Conservation (phyloP, 2,888 invertebrate species). For the Dione juno region DNA sequence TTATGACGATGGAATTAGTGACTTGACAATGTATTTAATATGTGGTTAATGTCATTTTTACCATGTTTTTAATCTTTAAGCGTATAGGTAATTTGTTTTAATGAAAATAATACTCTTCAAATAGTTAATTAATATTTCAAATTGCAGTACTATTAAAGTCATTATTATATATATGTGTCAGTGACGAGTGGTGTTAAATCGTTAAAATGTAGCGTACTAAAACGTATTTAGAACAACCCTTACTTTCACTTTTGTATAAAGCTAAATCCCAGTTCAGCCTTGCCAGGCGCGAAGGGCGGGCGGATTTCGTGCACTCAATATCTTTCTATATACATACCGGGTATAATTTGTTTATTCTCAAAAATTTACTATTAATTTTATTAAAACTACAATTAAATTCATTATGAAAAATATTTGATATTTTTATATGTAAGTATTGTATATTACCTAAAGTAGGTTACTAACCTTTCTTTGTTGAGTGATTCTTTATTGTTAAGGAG, state of each 20-base stretch:
- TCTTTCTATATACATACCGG: background rate
- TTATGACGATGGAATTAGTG: too few species aligned
- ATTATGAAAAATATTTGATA: background rate
- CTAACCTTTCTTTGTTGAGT: slow-evolving; percentile 57
- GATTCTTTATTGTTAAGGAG: slow-evolving; percentile 34
- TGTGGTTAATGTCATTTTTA: too few species aligned
- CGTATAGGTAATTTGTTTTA: too few species aligned
- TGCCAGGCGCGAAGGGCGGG: slow-evolving; percentile 57
- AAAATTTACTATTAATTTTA: background rate
- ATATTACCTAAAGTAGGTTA: slow-evolving; percentile 42
- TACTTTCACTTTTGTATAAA: slow-evolving; percentile 24
- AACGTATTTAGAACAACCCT: slow-evolving; percentile 21
- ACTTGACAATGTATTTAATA: too few species aligned
- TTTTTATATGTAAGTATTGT: background rate
- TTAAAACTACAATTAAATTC: background rate
- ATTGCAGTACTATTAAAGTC: background rate
- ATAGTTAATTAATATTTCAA: background rate
- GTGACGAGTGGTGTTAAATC: background rate
- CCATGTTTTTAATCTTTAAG: too few species aligned
- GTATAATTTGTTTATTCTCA: slow-evolving; percentile 4
- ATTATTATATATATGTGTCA: background rate
- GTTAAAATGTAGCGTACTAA: slow-evolving; percentile 14
- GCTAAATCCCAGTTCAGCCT: slow-evolving; percentile 50
- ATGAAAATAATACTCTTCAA: too few species aligned
- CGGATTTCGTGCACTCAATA: slow-evolving; percentile 39